Evolutionary conservation across 92 coral and sea anemone genomes (phyloP).

Genomic region (Epizoanthus scotinus): DNA sequence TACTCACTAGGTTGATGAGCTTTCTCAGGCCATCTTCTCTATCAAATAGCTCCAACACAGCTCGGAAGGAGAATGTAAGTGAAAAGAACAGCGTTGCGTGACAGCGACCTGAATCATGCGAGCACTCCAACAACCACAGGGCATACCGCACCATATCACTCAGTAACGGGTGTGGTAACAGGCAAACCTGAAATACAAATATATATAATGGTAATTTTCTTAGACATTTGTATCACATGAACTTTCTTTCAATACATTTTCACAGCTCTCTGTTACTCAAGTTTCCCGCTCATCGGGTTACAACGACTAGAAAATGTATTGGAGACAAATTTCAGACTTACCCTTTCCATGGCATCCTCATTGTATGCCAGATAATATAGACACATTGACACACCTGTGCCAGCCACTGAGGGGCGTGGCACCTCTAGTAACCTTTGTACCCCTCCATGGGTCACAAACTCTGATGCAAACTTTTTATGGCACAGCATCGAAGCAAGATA

Average conservation of each 20-base stretch:
- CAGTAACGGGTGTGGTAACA: slow-evolving; percentile 87
- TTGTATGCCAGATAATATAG: slow-evolving; percentile 92
- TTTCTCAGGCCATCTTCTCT: slow-evolving; percentile 89
- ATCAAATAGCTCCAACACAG: slow-evolving; percentile 91
- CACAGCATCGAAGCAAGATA: slow-evolving; percentile 93
- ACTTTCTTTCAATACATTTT: too few species aligned
- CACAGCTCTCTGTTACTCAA: too few species aligned
- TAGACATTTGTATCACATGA: too few species aligned
- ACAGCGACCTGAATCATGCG: slow-evolving; percentile 95
- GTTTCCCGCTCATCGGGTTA: background rate
- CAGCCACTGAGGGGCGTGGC: slow-evolving; percentile 94
- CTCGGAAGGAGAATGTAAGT: slow-evolving; percentile 90
- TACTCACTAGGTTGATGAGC: slow-evolving; percentile 81
- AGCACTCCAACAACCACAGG: slow-evolving; percentile 92
- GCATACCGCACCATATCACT: slow-evolving; percentile 93
- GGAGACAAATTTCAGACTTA: slow-evolving; percentile 14
- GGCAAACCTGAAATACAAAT: slow-evolving; percentile 64
- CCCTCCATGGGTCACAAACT: slow-evolving; percentile 92
- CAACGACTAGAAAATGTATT: background rate
- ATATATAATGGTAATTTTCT: too few species aligned
- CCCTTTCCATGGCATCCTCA: slow-evolving; percentile 99
- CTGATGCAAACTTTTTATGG: slow-evolving; percentile 98
- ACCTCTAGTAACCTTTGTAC: slow-evolving; percentile 88
- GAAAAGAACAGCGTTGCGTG: slow-evolving; percentile 98
- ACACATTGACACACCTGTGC: slow-evolving; percentile 95